phyloP scores from a whole-genome alignment of 2,797 vertebrate species.

The Manis crassicaudata region DNA sequence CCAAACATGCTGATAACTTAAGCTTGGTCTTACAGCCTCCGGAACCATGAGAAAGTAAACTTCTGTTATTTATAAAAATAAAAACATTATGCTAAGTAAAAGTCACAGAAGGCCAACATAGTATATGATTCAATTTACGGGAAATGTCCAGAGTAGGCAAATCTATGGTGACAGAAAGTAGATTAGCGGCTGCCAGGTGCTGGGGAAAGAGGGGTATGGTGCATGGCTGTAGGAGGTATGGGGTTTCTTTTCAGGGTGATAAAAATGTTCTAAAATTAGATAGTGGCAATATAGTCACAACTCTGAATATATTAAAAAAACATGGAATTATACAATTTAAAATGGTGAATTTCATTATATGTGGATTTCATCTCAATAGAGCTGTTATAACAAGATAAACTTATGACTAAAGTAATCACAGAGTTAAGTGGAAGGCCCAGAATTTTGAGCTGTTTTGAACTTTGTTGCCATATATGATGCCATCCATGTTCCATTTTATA shows the following conservation, averaged over 20 bases:
- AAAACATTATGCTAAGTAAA: neutral
- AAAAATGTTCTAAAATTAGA: neutral
- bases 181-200: neutral
- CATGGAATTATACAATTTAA: neutral
- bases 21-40: neutral
- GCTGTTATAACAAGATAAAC: neutral
- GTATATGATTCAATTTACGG: neutral
- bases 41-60: neutral
- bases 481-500: neutral
- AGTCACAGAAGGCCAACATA: neutral
- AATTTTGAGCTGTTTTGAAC: neutral
- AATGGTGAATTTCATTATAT: neutral
- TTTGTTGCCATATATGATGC: neutral
- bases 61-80: conserved; percentile 9
- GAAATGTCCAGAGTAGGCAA: neutral
- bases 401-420: neutral
- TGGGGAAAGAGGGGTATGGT: too few relatives aligned
- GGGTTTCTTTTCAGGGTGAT: neutral
- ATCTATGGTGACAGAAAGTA: neutral
- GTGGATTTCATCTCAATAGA: neutral
- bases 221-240: neutral
- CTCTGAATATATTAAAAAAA: neutral
- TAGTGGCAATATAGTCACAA: neutral
- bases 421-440: neutral
- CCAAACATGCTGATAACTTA: neutral